These are phyloP conservation scores for Agrotis puta DNA, from an alignment of 2,888 invertebrate species.

Conservation along the genomic window DNA sequence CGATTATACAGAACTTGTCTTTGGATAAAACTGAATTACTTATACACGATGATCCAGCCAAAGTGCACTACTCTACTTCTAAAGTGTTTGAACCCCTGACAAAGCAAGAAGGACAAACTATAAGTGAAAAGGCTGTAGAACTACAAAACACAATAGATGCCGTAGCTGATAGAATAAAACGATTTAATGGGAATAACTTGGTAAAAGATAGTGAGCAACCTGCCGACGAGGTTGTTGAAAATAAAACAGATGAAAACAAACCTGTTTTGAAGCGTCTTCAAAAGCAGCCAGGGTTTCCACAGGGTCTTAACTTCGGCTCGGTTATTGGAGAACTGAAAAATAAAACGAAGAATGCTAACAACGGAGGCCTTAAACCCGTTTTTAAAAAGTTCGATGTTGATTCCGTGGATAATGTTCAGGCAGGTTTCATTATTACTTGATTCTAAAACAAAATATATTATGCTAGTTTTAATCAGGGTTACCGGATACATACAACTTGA, in stretches of 20 bases:
- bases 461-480: constrained; percentile 42
- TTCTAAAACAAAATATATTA: constrained; percentile 22
- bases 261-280: constrained; percentile 80
- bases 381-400: constrained; percentile 86
- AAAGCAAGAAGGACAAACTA: constrained; percentile 62
- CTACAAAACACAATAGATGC: constrained; percentile 77
- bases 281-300: constrained; percentile 81
- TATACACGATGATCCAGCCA: constrained; percentile 63
- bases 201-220: constrained; percentile 50
- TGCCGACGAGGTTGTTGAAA: constrained; percentile 50
- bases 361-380: constrained; percentile 84
- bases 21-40: constrained; percentile 77
- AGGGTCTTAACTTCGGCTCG: constrained; percentile 85
- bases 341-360: constrained; percentile 82
- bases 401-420: constrained; percentile 79
- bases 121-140: constrained; percentile 74
- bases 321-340: constrained; percentile 87
- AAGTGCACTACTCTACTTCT: constrained; percentile 60
- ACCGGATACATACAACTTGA: constrained; percentile 53
- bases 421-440: constrained; percentile 70
- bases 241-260: constrained; percentile 69
- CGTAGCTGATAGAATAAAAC: constrained; percentile 76
- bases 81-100: constrained; percentile 63
- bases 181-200: constrained; percentile 66
- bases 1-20: constrained; percentile 86